Percentiles rank a stretch among this genome's conserved stretches.
Evolutionary conservation across 2,888 invertebrate genomes (phyloP).

Genomic region (Phrixothrix hirtus): DNA sequence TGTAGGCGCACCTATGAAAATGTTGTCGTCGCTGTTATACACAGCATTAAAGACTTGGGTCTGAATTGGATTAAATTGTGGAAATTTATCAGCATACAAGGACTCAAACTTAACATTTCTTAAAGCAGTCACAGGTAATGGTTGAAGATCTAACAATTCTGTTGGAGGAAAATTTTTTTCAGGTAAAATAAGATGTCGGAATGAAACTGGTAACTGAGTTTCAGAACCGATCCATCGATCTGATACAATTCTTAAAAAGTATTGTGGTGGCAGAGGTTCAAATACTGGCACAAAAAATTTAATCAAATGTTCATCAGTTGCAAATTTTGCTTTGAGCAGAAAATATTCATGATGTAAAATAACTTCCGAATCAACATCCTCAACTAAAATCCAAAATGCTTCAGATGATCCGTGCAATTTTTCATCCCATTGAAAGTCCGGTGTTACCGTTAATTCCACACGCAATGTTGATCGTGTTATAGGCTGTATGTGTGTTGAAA

Average conservation of each 20-base stretch:
- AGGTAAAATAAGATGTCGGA: conserved; percentile 94
- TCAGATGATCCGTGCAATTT: conserved; percentile 83
- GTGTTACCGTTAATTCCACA: conserved; percentile 95
- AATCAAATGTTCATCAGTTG: conserved; percentile 90
- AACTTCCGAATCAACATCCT: conserved; percentile 85
- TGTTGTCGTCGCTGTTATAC: conserved; percentile 97
- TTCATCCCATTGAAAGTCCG: conserved; percentile 99
- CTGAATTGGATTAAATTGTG: conserved; percentile 98
- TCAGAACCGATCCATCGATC: conserved; percentile 95
- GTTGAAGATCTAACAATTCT: conserved; percentile 94
- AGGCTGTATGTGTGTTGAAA: conserved; percentile 97
- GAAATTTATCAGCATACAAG: conserved; percentile 83
- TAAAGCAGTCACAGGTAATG: conserved; percentile 90
- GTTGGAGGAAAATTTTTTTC: conserved; percentile 99
- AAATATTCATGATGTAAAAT: conserved; percentile 94
- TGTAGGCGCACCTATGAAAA: conserved; percentile 92
- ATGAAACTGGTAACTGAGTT: conserved; percentile 95
- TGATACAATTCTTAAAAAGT: conserved; percentile 89
- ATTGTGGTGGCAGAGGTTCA: conserved; percentile 97
- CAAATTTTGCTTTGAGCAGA: conserved; percentile 92
- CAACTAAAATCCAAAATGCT: conserved; percentile 87
- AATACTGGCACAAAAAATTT: conserved; percentile 99
- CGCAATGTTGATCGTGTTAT: conserved; percentile 91
- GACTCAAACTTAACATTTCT: conserved; percentile 84
- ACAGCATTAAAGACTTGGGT: conserved; percentile 99